Evolutionary conservation across 37 sponge, comb jelly and placozoan species (phyloP).

Genomic region (Diacarnus erythraeanus): DNA sequence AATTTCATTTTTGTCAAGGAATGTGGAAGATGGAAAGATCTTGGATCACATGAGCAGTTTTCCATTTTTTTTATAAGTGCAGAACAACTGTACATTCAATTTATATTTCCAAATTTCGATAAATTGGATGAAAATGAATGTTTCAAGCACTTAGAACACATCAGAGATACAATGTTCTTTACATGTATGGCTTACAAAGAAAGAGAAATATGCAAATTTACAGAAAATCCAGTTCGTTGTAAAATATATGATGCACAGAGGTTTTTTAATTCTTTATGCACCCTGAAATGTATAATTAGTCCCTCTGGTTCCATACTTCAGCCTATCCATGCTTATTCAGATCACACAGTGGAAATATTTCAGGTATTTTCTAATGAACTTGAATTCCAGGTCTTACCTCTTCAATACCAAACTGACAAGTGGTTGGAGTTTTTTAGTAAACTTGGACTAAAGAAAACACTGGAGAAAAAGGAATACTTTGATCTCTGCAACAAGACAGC

Average conservation of each 20-base stretch:
- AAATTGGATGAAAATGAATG: conserved; percentile 35
- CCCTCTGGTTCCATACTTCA: conserved; percentile 9
- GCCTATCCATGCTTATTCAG: conserved; percentile 19
- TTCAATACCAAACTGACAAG: not conserved
- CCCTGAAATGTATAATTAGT: conserved; percentile 35
- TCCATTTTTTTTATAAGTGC: conserved; percentile 11
- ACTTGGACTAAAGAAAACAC: conserved; percentile 2
- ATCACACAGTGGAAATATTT: conserved; percentile 26
- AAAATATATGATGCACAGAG: not conserved
- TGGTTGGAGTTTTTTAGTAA: conserved; percentile 49
- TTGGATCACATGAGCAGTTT: conserved; percentile 1
- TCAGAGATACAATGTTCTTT: conserved; percentile 25
- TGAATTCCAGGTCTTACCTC: conserved; percentile 19
- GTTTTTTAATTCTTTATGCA: conserved; percentile 7
- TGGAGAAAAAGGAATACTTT: conserved; percentile 25
- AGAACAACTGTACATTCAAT: conserved; percentile 27
- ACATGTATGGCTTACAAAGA: not conserved
- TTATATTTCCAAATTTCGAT: conserved; percentile 38
- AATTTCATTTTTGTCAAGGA: conserved; percentile 29
- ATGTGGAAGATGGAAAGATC: conserved; percentile 29
- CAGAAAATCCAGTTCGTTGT: not conserved
- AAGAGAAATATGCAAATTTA: not conserved
- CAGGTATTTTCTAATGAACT: conserved; percentile 13
- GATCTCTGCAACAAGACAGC: conserved; percentile 7
- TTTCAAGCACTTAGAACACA: conserved; percentile 39